Evolutionary conservation across 2,888 invertebrate species (phyloP).

Genomic region (Hemaris fuciformis): DNA sequence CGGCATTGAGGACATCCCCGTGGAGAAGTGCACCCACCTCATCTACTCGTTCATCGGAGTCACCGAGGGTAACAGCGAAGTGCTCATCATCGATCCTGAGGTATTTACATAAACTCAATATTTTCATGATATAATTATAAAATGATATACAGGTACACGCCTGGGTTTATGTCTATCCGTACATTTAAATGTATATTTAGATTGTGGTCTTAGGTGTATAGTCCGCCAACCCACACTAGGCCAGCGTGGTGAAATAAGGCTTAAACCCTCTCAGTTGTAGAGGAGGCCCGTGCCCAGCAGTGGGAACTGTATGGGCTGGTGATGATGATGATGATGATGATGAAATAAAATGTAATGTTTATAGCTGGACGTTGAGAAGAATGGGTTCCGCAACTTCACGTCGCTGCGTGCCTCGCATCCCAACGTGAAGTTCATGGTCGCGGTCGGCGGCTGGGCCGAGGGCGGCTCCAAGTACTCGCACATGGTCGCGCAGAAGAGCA

Average conservation of each 20-base stretch:
- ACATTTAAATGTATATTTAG: no score
- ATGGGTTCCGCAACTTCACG: constrained; percentile 91
- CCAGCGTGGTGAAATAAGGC: no score
- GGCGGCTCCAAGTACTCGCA: constrained; percentile 93
- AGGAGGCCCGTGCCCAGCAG: no score
- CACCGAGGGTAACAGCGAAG: constrained; percentile 87
- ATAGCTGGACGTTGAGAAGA: constrained; percentile 87
- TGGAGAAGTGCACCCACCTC: constrained; percentile 91
- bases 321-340: no score
- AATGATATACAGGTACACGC: no score
- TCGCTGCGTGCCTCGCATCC: constrained; percentile 86
- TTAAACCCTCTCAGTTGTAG: no score
- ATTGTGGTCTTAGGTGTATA: no score
- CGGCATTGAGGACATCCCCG: constrained; percentile 91
- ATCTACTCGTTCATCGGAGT: constrained; percentile 95
- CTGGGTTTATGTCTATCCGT: no score
- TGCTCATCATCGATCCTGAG: constrained; percentile 91
- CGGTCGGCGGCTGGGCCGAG: constrained; percentile 95
- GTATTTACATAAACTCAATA: constrained; percentile 53
- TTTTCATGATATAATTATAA: no score
- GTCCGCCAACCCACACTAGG: no score
- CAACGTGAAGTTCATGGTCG: constrained; percentile 87
- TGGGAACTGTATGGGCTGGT: no score
- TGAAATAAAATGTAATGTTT: no score
- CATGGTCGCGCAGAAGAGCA: constrained; percentile 87